Conservation (phyloP, 2,113 vertebrate species). For the Seriola aureovittata region DNA sequence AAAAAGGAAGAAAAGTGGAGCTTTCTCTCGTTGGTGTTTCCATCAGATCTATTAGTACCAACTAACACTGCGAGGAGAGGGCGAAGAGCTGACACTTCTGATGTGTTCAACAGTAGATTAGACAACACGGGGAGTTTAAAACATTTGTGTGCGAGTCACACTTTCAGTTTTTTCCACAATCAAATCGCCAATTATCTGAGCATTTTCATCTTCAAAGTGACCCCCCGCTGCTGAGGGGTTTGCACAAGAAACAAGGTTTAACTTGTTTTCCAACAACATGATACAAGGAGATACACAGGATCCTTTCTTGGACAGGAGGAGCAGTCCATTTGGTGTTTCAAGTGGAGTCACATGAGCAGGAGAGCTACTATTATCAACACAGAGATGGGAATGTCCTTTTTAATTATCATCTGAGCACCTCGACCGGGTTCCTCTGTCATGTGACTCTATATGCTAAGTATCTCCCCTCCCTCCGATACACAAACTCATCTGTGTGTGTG, state of each 20-base stretch:
- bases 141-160: slow-evolving; percentile 19
- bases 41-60: slow-evolving; percentile 16
- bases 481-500: slow-evolving; percentile 9
- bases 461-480: background rate
- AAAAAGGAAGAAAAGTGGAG: slow-evolving; percentile 20
- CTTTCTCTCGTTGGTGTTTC: slow-evolving; percentile 1
- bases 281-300: background rate
- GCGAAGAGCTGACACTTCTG: background rate
- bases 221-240: background rate
- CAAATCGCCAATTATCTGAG: slow-evolving; percentile 27
- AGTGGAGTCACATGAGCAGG: slow-evolving; percentile 30
- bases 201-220: slow-evolving; percentile 26
- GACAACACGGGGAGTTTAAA: slow-evolving; percentile 12
- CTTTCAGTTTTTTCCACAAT: slow-evolving; percentile 19
- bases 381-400: slow-evolving; percentile 39
- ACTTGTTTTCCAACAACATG: slow-evolving; percentile 38
- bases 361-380: slow-evolving; percentile 12
- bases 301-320: background rate
- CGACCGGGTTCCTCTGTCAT: slow-evolving; percentile 5
- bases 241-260: slow-evolving; percentile 17
- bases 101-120: background rate
- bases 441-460: background rate
- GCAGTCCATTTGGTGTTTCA: background rate
- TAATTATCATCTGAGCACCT: slow-evolving; percentile 27
- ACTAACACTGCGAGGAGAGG: background rate